Evolutionary conservation across 2,797 vertebrate genomes (phyloP).

Genomic region (Peromyscus nudipes): DNA sequence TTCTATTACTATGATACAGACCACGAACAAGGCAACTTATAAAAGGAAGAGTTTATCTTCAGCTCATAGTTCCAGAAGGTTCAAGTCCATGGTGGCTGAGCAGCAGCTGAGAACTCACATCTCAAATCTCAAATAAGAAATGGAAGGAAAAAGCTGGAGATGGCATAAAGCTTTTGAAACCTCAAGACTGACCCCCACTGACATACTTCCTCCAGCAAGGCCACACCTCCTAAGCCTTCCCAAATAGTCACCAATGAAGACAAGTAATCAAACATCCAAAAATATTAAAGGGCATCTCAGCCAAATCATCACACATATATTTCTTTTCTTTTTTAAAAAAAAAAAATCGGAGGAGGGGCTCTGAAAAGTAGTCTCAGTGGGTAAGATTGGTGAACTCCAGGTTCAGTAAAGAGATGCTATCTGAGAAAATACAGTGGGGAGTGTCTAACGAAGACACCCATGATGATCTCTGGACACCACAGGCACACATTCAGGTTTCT

Average conservation of each 20-base stretch:
- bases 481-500: neutral
- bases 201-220: neutral
- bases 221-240: neutral
- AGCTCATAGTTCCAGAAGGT: too few relatives aligned
- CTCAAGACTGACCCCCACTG: neutral
- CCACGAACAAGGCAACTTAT: neutral
- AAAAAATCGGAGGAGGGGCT: neutral
- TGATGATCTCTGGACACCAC: too few relatives aligned
- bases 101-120: neutral
- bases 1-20: neutral
- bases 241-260: neutral
- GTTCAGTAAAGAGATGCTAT: neutral
- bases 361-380: neutral
- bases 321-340: neutral
- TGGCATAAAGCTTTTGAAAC: too few relatives aligned
- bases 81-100: neutral
- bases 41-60: neutral
- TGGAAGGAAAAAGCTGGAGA: neutral
- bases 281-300: neutral
- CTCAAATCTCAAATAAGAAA: neutral
- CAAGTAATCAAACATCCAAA: neutral
- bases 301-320: neutral
- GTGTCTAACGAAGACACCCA: neutral
- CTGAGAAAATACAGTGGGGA: neutral
- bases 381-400: neutral